Evolutionary conservation across 2,888 invertebrate genomes (phyloP), one percentile per base, ranked within the genome.

Genomic region (Julus scandinavius): DNA sequence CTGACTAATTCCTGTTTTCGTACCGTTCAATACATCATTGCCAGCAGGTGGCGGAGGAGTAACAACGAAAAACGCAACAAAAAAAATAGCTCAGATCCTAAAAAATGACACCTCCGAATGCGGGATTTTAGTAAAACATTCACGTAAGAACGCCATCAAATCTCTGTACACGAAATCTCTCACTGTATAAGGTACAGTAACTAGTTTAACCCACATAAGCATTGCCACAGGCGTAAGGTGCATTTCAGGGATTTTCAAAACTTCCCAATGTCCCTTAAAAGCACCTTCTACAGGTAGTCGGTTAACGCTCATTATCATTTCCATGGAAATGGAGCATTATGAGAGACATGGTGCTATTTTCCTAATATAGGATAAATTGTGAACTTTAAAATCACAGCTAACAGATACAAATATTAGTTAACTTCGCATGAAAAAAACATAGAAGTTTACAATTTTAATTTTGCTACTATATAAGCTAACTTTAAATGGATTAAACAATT

Each of bases 1-100:
- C 80, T 80, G 15, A 80, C 80, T 38, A 38, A 80, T 80, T 80
- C 80, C 80, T 80, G 80, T 80, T 80, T 80, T 80, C 80, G 29
- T 80, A 80, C 80, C 80, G 80, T 80, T 80, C 80, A 80, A 80
- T 80, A 40, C 80, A 80, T 80, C 80, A 80, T 80, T 80, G 80
- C 80, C 80, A 80, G 80, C 80, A 80, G 80, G 80, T 80, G 80
- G 80, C 80, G 38, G 80, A 80, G 80, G 80, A 80, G 80, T 80
- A 80, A 80, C 80, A 80, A 80, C 80, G 15, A 80, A 80, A 80
- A 15, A 80, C 38, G 15, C 80, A 80, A 7, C 80, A 80, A 80
- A 80, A 80, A 80, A 63, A 80, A 80, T 9, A 80, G 80, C 38
- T 11, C 80, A 80, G 38, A 80, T 80, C 80, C 80, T 80, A 80